Evolutionary conservation across 92 coral and sea anemone species (phyloP).

Genomic region (Epizoanthus illoricatus): DNA sequence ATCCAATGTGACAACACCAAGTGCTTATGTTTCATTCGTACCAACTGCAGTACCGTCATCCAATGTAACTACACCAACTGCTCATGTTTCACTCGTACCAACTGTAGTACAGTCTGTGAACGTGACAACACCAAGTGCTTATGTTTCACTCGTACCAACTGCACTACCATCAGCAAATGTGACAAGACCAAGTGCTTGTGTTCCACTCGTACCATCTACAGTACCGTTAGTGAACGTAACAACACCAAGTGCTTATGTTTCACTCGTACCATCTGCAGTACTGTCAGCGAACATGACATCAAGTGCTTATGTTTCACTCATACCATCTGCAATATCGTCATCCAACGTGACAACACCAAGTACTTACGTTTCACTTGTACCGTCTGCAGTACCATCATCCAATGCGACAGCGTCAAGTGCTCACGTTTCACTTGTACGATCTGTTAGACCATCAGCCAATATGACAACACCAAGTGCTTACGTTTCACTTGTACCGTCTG

Average conservation of each 20-base stretch:
- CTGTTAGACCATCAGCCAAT: background rate
- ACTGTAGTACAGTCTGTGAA: background rate
- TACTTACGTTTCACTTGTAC: background rate
- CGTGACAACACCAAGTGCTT: background rate
- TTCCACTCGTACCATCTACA: too few species aligned
- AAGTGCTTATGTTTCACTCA: background rate
- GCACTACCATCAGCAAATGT: background rate
- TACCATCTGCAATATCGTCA: background rate
- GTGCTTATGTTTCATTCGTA: too few species aligned
- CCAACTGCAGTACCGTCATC: background rate
- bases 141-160: background rate
- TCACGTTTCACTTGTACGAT: background rate
- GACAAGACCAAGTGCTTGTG: too few species aligned
- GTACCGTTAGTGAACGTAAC: too few species aligned
- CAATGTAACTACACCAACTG: background rate
- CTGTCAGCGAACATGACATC: too few species aligned
- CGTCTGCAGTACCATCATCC: background rate
- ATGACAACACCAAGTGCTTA: background rate
- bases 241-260: background rate
- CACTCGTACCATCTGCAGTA: too few species aligned
- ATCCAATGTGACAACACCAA: background rate
- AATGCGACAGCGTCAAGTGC: background rate
- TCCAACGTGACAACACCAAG: background rate
- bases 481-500: background rate
- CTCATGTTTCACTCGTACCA: background rate